Evolutionary conservation across 2,797 vertebrate species (phyloP).

Genomic region (Notolepis coatsorum): DNA sequence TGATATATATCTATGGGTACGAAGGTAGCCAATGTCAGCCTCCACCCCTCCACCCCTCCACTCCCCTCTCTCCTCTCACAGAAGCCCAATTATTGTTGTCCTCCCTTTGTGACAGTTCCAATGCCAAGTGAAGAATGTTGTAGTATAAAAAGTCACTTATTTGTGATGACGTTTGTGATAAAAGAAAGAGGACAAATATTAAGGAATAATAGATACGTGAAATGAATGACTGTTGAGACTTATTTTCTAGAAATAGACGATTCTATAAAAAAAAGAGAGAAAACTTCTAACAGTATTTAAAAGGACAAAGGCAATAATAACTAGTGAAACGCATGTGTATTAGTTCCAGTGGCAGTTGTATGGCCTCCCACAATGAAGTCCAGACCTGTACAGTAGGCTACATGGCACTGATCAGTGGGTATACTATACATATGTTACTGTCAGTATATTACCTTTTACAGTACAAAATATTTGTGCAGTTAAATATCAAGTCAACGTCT

Average conservation of each 20-base stretch:
- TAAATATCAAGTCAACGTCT: constrained; percentile 62
- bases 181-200: constrained; percentile 47
- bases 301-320: constrained; percentile 77
- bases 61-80: constrained; percentile 17
- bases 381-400: constrained; percentile 37
- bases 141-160: constrained; percentile 69
- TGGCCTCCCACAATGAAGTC: constrained; percentile 58
- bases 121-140: constrained; percentile 70
- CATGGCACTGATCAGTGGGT: constrained; percentile 52
- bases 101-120: constrained; percentile 47
- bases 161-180: constrained; percentile 68
- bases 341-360: constrained; percentile 71
- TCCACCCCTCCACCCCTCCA: constrained; percentile 32
- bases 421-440: constrained; percentile 47
- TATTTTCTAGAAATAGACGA: constrained; percentile 79
- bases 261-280: constrained; percentile 58
- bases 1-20: too few species aligned
- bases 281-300: constrained; percentile 64
- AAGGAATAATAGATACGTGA: constrained; percentile 55
- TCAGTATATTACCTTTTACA: constrained; percentile 46
- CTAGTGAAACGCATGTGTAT: constrained; percentile 80
- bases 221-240: constrained; percentile 57
- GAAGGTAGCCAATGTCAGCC: constrained; percentile 45
- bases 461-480: constrained; percentile 64
- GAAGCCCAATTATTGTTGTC: constrained; percentile 61